These are phyloP conservation scores for Pempheris klunzingeri DNA, from an alignment of 2,797 vertebrate genomes.

Conservation along the genomic window DNA sequence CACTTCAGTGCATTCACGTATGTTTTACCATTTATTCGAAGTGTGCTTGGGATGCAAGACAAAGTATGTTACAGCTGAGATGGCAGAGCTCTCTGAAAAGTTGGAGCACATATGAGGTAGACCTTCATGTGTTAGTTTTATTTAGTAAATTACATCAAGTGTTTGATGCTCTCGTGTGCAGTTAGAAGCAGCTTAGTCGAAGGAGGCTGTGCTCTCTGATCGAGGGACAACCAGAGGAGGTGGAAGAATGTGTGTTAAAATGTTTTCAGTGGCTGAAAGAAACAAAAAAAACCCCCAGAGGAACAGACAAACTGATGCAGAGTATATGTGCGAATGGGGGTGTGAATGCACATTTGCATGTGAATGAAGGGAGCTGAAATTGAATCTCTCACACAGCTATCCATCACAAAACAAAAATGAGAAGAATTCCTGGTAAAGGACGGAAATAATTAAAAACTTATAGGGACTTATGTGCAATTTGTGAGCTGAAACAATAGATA, in stretches of 20 bases:
- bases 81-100: constrained; percentile 22
- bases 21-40: constrained; percentile 19
- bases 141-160: too few species aligned
- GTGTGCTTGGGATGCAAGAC: not conserved
- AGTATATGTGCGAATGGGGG: not conserved
- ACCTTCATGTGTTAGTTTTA: too few species aligned
- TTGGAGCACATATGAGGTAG: too few species aligned
- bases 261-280: not conserved
- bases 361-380: constrained; percentile 3
- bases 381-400: not conserved
- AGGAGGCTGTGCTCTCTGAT: too few species aligned
- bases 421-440: not conserved
- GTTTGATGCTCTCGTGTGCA: too few species aligned
- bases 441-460: not conserved
- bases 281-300: not conserved
- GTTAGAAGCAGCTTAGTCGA: too few species aligned
- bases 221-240: not conserved
- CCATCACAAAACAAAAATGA: not conserved
- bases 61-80: too few species aligned
- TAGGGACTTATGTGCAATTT: not conserved
- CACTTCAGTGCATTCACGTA: constrained; percentile 4
- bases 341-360: constrained; percentile 3
- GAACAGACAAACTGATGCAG: not conserved
- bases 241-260: not conserved
- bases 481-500: not conserved